Evolutionary conservation across 1,140 invertebrate genomes (phyloP), one percentile per base, ranked within the genome.

Genomic region (Drosophila nannoptera): DNA sequence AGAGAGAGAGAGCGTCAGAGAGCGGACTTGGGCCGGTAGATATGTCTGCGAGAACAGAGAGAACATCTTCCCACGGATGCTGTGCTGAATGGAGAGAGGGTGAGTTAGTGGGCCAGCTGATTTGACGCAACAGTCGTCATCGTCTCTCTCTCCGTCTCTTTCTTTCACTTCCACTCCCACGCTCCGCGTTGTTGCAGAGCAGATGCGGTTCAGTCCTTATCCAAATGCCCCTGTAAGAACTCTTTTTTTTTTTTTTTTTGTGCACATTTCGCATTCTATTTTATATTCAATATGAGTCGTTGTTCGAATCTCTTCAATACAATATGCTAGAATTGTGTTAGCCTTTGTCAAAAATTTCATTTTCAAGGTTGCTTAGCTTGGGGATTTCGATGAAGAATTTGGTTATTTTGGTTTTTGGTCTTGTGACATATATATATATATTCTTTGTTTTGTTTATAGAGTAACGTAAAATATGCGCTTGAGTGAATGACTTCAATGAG

Each of bases 261-360:
- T 11, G 22, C 1, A 22, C 22, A 22, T 7, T 55, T 35, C 40
- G 53, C 11, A 46, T 48, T 55, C 42, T 7, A 22, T 22, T 22
- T 22, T 22, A 22, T 22, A 22, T 22, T 22, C 22, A 22, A 22
- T 22, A 2, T 22, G 22, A 22, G 22, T 22, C 22, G 22, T 22
- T 22, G 56, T 65, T 58, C 33, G 9, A 36, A 48, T 50, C 49
- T 61, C 38, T 49, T 61, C 22, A 14, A 61, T 14, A 40, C 7
- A 31, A 36, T 53, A 46, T 61, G 40, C 12, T 53, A 38, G 22
- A 22, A 46, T n/a, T 62, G 36, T 7, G 50, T 66, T 9, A 5
- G 12, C n/a, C 33, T 55, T 32, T 46, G 43, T 64, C 61, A 69
- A 64, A 22, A 69, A 69, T 65, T 69, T 64, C 16, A 69, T 59